Base-by-base conservation (phyloP, 1,140 invertebrate species). In the Eulimnadia texana region DNA sequence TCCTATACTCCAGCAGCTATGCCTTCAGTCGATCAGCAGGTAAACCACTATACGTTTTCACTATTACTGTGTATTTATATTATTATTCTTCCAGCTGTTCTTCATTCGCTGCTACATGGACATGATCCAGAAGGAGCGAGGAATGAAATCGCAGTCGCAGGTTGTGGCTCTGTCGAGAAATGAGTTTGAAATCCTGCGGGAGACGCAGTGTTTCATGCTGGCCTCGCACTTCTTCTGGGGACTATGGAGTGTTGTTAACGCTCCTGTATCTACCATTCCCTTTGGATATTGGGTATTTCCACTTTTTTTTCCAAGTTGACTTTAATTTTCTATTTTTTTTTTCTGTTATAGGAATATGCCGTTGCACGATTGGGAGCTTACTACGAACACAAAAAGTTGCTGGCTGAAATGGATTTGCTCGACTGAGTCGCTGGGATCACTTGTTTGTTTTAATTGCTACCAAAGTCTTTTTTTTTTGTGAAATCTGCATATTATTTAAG, bases 171-270 rank as follows among this genome's bases (percentile, higher is more conserved):
- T 16, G 2, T 0, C 13, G 24, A 27, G 29, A 27, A 53, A 64
- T 33, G 72, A 79, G 60, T 69, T 73, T 1, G 67, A 69, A 19
- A 66, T 93, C 11, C 72, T 91, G 63, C 70, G 73, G 28, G 93
- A 98, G 76, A 82, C 92, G 16, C 80, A 84, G 58, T 74, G 85
- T 6, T 95, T 91, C 68, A 83, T 84, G 0, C 73, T 95, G 42
- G 88, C 85, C 19, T 89, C 88, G n/a, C 90, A 97, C 71, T 82
- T 97, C 22, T 85, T 96, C 66, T 98, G 93, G 94, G 80, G 80
- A 2, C 75, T 96, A 0, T 98, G 94, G 94, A 81, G 83, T 22
- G 79, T 95, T 24, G 84, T 94, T 3, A 93, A 94, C 73, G 86
- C 86, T 0, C 81, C 84, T 63, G 83, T 85, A 13, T 93, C 88